phyloP scores from a whole-genome alignment of 1,140 invertebrate genomes.

The Brachionus asplanchnoidis region DNA sequence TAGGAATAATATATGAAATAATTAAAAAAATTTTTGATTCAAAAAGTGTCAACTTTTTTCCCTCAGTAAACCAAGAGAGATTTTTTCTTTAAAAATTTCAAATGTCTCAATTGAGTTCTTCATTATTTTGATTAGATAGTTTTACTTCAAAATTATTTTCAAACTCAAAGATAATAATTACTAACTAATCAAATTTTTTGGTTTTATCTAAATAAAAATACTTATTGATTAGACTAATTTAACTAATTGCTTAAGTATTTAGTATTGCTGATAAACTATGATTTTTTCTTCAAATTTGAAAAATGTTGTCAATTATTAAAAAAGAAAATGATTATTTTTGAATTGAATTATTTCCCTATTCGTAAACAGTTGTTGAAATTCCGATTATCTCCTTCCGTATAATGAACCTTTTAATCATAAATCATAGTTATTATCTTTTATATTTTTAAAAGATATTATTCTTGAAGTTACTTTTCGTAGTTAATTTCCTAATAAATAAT shows the following conservation, averaged over 20 bases:
- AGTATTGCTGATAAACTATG: background rate
- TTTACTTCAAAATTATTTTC: background rate
- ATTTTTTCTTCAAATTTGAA: background rate
- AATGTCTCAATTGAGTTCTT: background rate
- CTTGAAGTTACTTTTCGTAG: background rate
- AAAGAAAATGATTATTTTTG: background rate
- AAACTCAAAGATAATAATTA: background rate
- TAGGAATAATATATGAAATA: background rate
- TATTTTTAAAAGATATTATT: background rate
- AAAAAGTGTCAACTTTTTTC: no score
- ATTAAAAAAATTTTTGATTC: background rate
- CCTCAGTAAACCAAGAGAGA: no score
- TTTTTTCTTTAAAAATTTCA: background rate
- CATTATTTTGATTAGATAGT: no score
- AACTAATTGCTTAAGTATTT: background rate
- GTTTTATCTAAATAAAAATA: background rate
- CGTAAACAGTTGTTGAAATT: no score
- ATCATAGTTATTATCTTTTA: background rate
- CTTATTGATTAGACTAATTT: background rate
- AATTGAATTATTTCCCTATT: background rate
- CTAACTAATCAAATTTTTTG: background rate
- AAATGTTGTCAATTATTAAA: background rate
- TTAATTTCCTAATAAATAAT: background rate
- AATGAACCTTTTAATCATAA: background rate
- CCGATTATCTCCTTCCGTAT: background rate